phyloP scores from a whole-genome alignment of 1,140 invertebrate species.

The Xylocopa sonorina region DNA sequence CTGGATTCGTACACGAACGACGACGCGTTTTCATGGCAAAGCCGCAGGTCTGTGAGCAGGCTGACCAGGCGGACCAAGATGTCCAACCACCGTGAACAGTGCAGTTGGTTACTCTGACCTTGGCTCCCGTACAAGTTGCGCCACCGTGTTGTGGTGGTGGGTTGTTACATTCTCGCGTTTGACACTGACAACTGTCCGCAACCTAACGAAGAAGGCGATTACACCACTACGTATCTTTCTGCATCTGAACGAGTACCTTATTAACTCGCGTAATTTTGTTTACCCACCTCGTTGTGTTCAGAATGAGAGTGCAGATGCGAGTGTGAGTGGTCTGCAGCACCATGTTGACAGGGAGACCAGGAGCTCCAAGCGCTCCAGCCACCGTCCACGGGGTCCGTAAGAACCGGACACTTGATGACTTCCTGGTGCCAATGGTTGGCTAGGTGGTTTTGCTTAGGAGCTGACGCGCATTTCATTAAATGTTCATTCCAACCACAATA shows the following conservation, averaged over 20 bases:
- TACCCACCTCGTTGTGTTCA: conserved; percentile 64
- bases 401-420: conserved; percentile 85
- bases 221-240: no score
- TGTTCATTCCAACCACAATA: conserved; percentile 96
- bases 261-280: no score
- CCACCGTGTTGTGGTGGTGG: conserved; percentile 92
- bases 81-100: conserved; percentile 94
- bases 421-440: conserved; percentile 88
- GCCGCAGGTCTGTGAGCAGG: conserved; percentile 90
- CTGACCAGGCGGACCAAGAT: conserved; percentile 93
- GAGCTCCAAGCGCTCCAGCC: conserved; percentile 82
- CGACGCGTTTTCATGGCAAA: conserved; percentile 90
- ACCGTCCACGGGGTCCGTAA: conserved; percentile 85
- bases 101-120: conserved; percentile 87
- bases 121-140: conserved; percentile 83
- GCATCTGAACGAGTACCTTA: no score
- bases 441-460: conserved; percentile 84
- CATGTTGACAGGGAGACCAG: conserved; percentile 80
- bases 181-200: conserved; percentile 89
- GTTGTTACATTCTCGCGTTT: conserved; percentile 90
- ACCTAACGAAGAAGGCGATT: conserved; percentile 51
- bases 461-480: conserved; percentile 86
- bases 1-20: conserved; percentile 91
- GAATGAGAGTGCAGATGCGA: conserved; percentile 53
- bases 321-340: conserved; percentile 73